phyloP scores from a whole-genome alignment of 2,888 invertebrate genomes.

The Notocelia uddmanniana region DNA sequence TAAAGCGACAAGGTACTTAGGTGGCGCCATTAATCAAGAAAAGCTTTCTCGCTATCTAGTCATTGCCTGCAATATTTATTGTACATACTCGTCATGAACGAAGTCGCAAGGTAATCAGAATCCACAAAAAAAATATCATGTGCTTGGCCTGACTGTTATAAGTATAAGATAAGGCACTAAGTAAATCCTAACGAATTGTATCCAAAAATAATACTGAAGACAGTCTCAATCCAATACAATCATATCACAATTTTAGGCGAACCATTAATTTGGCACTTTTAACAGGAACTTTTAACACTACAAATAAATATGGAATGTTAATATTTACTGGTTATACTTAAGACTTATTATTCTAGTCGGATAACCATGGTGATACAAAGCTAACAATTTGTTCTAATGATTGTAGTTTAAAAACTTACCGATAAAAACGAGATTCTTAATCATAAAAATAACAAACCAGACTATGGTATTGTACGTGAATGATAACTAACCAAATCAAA shows the following conservation, averaged over 20 bases:
- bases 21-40: not conserved
- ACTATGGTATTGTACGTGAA: not conserved
- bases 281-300: conserved; percentile 51
- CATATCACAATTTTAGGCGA: conserved; percentile 50
- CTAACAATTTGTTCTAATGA: not conserved
- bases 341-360: conserved; percentile 5
- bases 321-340: conserved; percentile 12
- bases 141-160: conserved; percentile 3
- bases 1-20: too few relatives aligned
- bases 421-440: not conserved
- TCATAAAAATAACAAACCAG: not conserved
- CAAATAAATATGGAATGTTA: conserved; percentile 48
- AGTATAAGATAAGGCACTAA: conserved; percentile 28
- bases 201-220: conserved; percentile 58
- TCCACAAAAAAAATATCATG: not conserved
- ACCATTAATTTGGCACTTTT: conserved; percentile 56
- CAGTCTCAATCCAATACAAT: conserved; percentile 55
- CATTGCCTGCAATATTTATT: too few relatives aligned
- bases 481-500: not conserved
- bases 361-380: conserved; percentile 3
- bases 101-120: not conserved
- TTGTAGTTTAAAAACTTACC: not conserved
- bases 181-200: conserved; percentile 29
- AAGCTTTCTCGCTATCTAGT: too few relatives aligned
- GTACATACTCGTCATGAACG: too few relatives aligned